Evolutionary conservation across 2,797 vertebrate species (phyloP), one percentile per base, ranked within the genome.

Genomic region (Lutjanus argentimaculatus): DNA sequence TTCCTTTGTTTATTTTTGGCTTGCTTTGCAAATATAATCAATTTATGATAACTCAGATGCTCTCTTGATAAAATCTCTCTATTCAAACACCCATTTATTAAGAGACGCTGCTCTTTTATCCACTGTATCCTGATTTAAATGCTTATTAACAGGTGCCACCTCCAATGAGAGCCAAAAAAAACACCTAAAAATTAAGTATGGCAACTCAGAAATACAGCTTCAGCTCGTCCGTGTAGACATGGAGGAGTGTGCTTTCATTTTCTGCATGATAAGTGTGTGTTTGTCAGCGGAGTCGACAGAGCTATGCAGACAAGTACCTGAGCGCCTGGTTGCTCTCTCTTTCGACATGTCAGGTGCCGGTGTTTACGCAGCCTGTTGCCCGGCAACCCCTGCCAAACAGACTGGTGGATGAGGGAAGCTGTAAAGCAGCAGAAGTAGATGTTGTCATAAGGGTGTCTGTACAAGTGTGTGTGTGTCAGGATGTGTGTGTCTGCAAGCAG

Each of bases 311-410:
- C 77, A 52, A 87, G 86, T 79, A 85, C 68, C 80, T 70, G 62
- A 84, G 82, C 78, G 86, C 71, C 69, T 85, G 77, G 71, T 75
- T 83, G 84, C 85, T 88, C 83, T 91, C 82, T 90, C 84, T 84
- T 83, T 83, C 62, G 69, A 85, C 88, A 79, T 91, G 90, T 94
- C 92, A 92, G 88, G 92, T 93, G 88, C 56, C 51, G 69, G 69
- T 88, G 89, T 93, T 92, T 92, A 80, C 72, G 74, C 89, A 77
- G 76, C 87, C 83, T 93, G 91, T 94, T 94, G 92, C 92, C 85
- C 66, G 7, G 94, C 89, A 93, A 94, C 93, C 58, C 64, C 80
- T 76, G 72, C 82, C 83, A 93, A 93, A 94, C 91, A 93, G 70
- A 85, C 80, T 25, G 79, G 72, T 65, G 87, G 86, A 85, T 84